Evolutionary conservation across 2,113 vertebrate genomes (phyloP).

Genomic region (Leucopsar rothschildi): DNA sequence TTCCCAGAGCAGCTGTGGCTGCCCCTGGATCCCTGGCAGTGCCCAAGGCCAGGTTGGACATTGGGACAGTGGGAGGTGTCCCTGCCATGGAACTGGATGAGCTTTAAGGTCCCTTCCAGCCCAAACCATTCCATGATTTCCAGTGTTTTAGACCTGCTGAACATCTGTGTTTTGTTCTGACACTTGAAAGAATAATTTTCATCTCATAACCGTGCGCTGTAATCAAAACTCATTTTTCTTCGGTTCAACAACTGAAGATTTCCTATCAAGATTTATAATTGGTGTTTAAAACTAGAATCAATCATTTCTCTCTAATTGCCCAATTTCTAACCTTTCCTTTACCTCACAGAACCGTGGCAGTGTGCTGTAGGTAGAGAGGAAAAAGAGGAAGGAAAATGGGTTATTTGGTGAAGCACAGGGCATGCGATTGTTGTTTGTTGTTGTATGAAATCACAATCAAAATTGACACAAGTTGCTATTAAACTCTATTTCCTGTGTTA

Average conservation of each 20-base stretch:
- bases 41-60: not conserved
- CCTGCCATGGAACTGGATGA: not conserved
- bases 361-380: conserved; percentile 37
- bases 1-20: not conserved
- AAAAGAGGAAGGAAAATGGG: conserved; percentile 53
- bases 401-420: conserved; percentile 62
- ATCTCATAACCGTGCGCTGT: not conserved
- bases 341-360: conserved; percentile 14
- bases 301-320: conserved; percentile 43
- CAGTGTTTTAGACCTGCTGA: not conserved
- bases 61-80: accelerated
- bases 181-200: not conserved
- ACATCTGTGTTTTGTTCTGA: not conserved
- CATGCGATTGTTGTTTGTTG: conserved; percentile 76
- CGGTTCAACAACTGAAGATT: not conserved
- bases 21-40: not conserved
- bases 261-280: conserved; percentile 28
- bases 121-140: not conserved
- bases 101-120: accelerated
- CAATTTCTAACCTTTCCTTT: conserved; percentile 41
- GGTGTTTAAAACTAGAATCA: conserved; percentile 51
- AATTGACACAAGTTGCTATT: conserved; percentile 83
- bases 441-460: conserved; percentile 80
- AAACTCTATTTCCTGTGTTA: conserved; percentile 85
- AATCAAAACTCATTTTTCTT: conserved; percentile 46